Evolutionary conservation across 2,797 vertebrate species (phyloP).

Genomic region (Acanthurus leucopareius): DNA sequence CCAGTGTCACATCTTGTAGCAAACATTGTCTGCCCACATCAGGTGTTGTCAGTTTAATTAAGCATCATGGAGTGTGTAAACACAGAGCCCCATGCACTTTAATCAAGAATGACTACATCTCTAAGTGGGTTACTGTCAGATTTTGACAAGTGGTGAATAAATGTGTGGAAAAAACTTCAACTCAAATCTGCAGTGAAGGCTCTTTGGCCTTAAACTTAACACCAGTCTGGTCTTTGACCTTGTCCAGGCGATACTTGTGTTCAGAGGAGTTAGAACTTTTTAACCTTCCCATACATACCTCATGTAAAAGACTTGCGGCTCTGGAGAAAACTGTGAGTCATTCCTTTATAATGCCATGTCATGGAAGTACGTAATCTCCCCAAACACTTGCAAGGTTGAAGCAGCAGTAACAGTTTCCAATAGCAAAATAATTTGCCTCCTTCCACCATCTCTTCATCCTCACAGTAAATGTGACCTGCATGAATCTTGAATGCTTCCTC

Average conservation of each 20-base stretch:
- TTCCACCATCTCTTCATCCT: constrained; percentile 82
- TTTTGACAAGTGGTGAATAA: constrained; percentile 33
- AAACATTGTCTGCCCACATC: background rate
- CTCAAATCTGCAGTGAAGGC: constrained; percentile 45
- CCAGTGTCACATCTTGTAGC: background rate
- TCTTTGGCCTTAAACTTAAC: constrained; percentile 61
- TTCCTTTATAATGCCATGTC: constrained; percentile 12
- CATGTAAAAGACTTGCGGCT: constrained; percentile 19
- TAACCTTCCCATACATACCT: constrained; percentile 11
- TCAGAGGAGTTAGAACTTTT: background rate
- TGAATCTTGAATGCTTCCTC: constrained; percentile 82
- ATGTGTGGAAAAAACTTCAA: constrained; percentile 54
- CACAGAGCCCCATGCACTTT: background rate
- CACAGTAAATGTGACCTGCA: constrained; percentile 82
- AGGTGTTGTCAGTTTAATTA: constrained; percentile 25
- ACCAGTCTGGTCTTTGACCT: constrained; percentile 22
- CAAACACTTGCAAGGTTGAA: constrained; percentile 7
- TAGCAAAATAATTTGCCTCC: constrained; percentile 57
- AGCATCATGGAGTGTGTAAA: constrained; percentile 22
- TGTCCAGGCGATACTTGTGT: constrained; percentile 7
- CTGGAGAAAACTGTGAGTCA: constrained; percentile 21
- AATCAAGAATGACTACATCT: constrained; percentile 19
- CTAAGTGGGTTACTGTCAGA: constrained; percentile 9
- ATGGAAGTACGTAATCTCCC: constrained; percentile 7
- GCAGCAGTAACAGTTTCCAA: constrained; percentile 10